These are phyloP conservation scores for Cyanoramphus novaezelandiae DNA, from an alignment of 2,113 vertebrate genomes.

Conservation along the genomic window DNA sequence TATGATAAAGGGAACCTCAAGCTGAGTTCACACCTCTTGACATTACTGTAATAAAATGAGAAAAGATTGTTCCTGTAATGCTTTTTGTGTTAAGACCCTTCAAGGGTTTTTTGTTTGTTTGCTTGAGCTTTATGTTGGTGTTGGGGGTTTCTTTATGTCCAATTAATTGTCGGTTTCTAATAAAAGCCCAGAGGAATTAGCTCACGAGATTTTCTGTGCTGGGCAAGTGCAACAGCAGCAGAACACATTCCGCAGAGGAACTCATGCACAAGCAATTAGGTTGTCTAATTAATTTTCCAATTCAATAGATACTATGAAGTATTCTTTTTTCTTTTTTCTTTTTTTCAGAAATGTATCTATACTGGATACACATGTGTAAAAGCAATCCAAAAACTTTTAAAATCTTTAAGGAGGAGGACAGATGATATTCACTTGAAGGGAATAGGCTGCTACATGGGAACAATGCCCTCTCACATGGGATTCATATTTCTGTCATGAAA, in stretches of 20 bases:
- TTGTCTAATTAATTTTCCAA: conserved; percentile 74
- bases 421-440: background rate
- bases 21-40: background rate
- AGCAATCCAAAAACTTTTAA: conserved; percentile 26
- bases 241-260: conserved; percentile 68
- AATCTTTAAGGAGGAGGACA: background rate
- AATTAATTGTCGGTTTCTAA: conserved; percentile 1
- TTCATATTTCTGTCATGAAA: conserved; percentile 8
- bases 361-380: conserved; percentile 28
- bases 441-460: background rate
- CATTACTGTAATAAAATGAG: background rate
- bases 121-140: background rate
- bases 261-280: conserved; percentile 74
- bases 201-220: conserved; percentile 23
- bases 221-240: conserved; percentile 11
- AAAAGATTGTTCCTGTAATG: background rate
- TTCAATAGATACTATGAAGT: conserved; percentile 65
- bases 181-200: conserved; percentile 1
- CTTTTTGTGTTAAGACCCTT: background rate
- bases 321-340: background rate
- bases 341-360: conserved; percentile 6
- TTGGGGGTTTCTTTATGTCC: background rate
- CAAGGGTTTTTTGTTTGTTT: background rate
- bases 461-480: background rate
- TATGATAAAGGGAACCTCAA: conserved; percentile 5